Conservation (phyloP, 37 sponge, comb jelly and placozoan species). For the Theonella swinhoei region DNA sequence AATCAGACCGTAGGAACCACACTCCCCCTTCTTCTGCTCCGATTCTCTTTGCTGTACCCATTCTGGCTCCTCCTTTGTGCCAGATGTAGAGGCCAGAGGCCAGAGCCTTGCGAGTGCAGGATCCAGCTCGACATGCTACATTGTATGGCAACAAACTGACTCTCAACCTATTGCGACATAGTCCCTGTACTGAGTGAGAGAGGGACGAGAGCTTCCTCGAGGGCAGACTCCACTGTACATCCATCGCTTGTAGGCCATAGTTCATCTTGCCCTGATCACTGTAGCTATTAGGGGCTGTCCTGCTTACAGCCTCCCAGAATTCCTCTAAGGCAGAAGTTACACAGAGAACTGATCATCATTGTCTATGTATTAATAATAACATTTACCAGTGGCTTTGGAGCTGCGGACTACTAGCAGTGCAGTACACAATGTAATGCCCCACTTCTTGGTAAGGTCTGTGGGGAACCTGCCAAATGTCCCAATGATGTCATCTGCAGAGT, state of each 20-base stretch:
- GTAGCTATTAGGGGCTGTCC: neutral
- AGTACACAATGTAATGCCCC: constrained; percentile 37
- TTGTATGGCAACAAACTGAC: constrained; percentile 43
- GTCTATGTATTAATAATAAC: no score
- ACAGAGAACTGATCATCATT: no score
- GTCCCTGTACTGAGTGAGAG: constrained; percentile 1
- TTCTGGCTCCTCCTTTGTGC: constrained; percentile 43
- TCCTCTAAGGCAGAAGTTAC: constrained; percentile 32
- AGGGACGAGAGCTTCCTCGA: neutral
- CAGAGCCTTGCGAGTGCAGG: constrained; percentile 1
- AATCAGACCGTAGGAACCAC: constrained; percentile 36
- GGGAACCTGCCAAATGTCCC: constrained; percentile 28
- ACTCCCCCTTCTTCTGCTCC: constrained; percentile 20
- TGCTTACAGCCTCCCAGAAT: constrained; percentile 38
- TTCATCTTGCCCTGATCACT: constrained; percentile 62
- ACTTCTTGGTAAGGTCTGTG: constrained; percentile 4
- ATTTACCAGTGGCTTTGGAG: constrained; percentile 1
- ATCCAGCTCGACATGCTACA: constrained; percentile 11
- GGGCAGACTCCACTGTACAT: constrained; percentile 12
- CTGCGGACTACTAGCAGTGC: constrained; percentile 25
- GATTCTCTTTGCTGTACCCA: neutral
- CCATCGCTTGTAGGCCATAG: constrained; percentile 32
- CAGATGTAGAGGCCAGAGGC: constrained; percentile 16
- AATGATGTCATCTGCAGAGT: constrained; percentile 10
- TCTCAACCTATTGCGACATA: constrained; percentile 9